phyloP scores from a whole-genome alignment of 92 coral and sea anemone species.

The Epizoanthus scotinus region DNA sequence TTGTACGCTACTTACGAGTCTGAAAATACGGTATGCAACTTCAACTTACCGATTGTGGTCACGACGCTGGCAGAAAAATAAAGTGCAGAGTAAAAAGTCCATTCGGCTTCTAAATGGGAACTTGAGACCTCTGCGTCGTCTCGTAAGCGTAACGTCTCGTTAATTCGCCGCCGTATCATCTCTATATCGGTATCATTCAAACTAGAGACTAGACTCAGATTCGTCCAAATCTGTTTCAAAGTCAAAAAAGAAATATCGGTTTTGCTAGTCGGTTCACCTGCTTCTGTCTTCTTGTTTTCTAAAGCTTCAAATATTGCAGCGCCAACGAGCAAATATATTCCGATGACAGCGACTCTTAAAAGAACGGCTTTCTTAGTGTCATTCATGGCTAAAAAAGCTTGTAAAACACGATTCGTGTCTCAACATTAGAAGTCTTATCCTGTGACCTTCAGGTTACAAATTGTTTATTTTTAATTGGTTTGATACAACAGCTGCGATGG shows the following conservation, averaged over 20 bases:
- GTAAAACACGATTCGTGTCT: not conserved
- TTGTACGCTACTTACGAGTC: too few relatives aligned
- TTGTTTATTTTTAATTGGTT: not conserved
- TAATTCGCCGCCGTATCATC: slow-evolving; percentile 3
- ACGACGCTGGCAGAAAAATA: slow-evolving; percentile 34
- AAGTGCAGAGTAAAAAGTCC: slow-evolving; percentile 34
- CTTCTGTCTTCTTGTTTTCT: slow-evolving; percentile 7
- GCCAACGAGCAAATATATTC: slow-evolving; percentile 23
- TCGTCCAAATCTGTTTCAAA: slow-evolving; percentile 13
- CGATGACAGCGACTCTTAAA: slow-evolving; percentile 2
- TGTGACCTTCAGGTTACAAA: not conserved
- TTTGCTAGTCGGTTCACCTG: not conserved
- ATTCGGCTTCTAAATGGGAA: not conserved
- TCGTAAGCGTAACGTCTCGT: not conserved
- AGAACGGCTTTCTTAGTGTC: slow-evolving; percentile 15
- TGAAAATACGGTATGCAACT: not conserved
- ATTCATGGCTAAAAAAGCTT: slow-evolving; percentile 8
- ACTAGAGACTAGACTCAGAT: not conserved
- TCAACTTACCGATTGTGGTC: slow-evolving; percentile 38
- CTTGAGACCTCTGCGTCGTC: not conserved
- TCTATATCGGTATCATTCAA: not conserved
- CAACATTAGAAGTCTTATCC: not conserved
- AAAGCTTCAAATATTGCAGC: slow-evolving; percentile 23
- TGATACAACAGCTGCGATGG: not conserved
- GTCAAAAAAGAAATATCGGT: slow-evolving; percentile 4